Base-by-base conservation (phyloP, 2,888 invertebrate genomes). In the Punctoribates punctum region DNA sequence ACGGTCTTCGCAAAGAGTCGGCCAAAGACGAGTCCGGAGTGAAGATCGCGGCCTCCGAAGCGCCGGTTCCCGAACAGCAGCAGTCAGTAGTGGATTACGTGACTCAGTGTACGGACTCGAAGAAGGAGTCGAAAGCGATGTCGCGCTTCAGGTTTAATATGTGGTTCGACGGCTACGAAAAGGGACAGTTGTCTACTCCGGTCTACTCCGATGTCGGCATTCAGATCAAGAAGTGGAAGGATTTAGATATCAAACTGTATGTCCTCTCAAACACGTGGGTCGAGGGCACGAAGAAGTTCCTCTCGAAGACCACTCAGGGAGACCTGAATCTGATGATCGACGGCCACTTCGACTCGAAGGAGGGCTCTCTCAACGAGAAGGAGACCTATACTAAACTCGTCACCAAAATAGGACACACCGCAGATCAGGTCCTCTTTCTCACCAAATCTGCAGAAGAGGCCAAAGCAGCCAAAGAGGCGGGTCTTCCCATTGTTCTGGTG, bases 121-220 rank as follows among this genome's bases (percentile, higher is more conserved):
- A 65, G 27, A 70, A 34, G n/a, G 75, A 77, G 9, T 23, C 23
- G 2, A 54, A 38, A 48, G 65, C 67, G 4, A 15, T 76, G 3
- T 42, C 74, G 5, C n/a, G 25, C 2, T 77, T 77, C 20, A 15
- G 75, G n/a, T 77, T 77, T 27, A 62, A 77, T 23, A 65, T 77
- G 67, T 77, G 77, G 77, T 77, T 77, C 29, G 75, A 77, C n/a
- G 77, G 62, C 25, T 75, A 51, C 46, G 38, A 74, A 8, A 70
- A 77, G 29, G 57, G 38, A 8, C 34, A 48, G 15, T 1, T 77
- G 6, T 9, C 15, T 9, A 77, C 77, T 2, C 72, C 77, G 0
- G 70, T 77, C 70, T 77, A 77, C 42, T 74, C 74, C 3, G 77
- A 77, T 54, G 77, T 77, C 4, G 65, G 75, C n/a, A 75, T 75